Base-by-base conservation (phyloP, 2,797 vertebrate species). In the Tolypeutes matacus region DNA sequence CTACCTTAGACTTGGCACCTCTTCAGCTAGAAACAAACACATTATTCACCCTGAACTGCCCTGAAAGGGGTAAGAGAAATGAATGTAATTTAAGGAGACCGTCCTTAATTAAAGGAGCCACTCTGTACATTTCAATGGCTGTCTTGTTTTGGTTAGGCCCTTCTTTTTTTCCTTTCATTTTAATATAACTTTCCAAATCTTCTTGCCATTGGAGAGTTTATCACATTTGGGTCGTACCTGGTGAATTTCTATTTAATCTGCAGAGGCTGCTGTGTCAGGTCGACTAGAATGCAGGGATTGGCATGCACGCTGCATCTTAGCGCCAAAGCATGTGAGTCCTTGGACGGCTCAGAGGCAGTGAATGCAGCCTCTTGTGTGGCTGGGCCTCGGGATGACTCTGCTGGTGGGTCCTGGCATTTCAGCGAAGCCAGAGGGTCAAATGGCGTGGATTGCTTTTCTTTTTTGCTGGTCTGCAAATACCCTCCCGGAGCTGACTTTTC, bases 31-130 rank as follows among this genome's bases (percentile, higher is more conserved):
- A 96, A 97, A 95, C 94, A 98, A 97, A 95, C 78, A 76, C 90
- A 95, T 96, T 96, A 97, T 97, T 98, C 91, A 97, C 94, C 73
- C 83, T 69, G 69, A 51, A 85, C 65, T 96, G 36, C 78, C 93
- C 92, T 91, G 89, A 96, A 96, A 93, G 60, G 60, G 78, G 89
- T 73, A 93, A 91, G 77, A 96, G 67, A 92, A 97, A 94, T 81
- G 89, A 89, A 90, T 95, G 97, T 96, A 97, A 98, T 95, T 97
- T 96, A 97, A 97, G 94, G 94, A 97, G 97, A 94, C 25, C 23
- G 70, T 96, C 76, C 91, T 94, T 97, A 97, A 97, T 97, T 95
- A 96, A 98, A 96, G 86, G 91, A 93, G 60, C 39, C 70, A 70
- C 78, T 96, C 84, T 75, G 92, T 82, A 95, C 70, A 81, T 95